Evolutionary conservation across 2,888 invertebrate species (phyloP), one percentile per base, ranked within the genome.

Genomic region (Thymelicus acteon): DNA sequence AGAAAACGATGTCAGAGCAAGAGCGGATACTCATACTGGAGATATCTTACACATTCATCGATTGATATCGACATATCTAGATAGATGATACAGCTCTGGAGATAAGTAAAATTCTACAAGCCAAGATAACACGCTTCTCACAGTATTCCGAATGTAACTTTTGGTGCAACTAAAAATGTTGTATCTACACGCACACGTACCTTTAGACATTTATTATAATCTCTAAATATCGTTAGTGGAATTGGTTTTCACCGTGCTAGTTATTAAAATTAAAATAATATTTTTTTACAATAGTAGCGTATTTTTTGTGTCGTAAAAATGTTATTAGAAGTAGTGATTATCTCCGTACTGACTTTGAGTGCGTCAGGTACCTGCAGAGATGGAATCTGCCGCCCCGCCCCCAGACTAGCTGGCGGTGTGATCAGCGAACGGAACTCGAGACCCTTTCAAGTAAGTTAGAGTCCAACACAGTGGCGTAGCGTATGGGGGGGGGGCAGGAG

Each of bases 381-480:
- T 2, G 77, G 74, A 5, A 75, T 73, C 1, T 52, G 49, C 8
- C 7, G 73, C 19, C 67, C 39, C 6, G 76, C 77, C 58, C 73
- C 81, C 0, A 85, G 91, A 72, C 87, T 93, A 65, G 76, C 75
- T 0, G 88, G 84, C 0, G 93, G 91, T 0, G 84, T 78, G 0
- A 82, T 79, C 4, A 80, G 83, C 12, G 86, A 88, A 71, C 80
- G 81, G 12, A 84, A 89, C 67, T 83, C 86, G 0, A 85, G 93
- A 67, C 92, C 93, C 2, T 93, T 88, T 78, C 92, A 93, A 85
- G 93, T 92, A 75, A 78, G 31, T 31, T 49, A 49, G n/a, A 31
- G 31, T 31, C 24, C 3, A 24, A 1, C n/a, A n/a, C n/a, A n/a
- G n/a, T n/a, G n/a, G n/a, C n/a, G n/a, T n/a, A n/a, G n/a, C n/a